Percentiles rank a stretch among this genome's conserved stretches.
These are phyloP conservation scores for Catharus fuscescens DNA, from an alignment of 2,113 vertebrate genomes.

Conservation along the genomic window DNA sequence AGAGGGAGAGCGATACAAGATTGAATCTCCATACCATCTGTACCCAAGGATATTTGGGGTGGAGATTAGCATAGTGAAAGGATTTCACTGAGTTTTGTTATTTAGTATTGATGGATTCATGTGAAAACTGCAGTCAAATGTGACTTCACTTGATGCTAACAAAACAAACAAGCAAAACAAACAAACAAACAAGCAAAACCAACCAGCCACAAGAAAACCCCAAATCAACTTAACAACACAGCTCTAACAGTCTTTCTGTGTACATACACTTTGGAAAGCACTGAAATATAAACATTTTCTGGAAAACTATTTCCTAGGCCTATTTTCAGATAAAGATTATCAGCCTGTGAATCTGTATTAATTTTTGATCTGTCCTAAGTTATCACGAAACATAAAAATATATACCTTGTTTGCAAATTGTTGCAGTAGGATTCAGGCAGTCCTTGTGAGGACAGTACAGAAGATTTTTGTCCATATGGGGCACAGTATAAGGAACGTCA, in stretches of 20 bases:
- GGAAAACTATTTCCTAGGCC: neutral
- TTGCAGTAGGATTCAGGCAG: neutral
- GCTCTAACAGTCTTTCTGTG: neutral
- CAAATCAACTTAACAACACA: neutral
- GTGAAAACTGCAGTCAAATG: neutral
- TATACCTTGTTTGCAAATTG: neutral
- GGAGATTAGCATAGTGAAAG: neutral
- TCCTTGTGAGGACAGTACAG: neutral
- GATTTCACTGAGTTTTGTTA: neutral
- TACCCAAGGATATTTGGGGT: neutral
- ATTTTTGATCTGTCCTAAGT: neutral
- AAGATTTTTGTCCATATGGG: neutral
- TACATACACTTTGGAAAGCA: neutral
- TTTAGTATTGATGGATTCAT: neutral
- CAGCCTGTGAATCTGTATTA: neutral
- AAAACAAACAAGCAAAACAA: neutral
- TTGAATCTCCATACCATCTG: neutral
- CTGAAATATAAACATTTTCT: neutral
- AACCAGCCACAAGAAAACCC: neutral
- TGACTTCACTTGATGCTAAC: neutral
- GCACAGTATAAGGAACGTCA: neutral
- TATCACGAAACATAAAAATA: neutral
- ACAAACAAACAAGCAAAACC: neutral
- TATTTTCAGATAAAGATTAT: neutral
- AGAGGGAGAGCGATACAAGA: neutral